Base-by-base conservation (phyloP, 2,113 vertebrate species). In the Uropsilus gracilis region DNA sequence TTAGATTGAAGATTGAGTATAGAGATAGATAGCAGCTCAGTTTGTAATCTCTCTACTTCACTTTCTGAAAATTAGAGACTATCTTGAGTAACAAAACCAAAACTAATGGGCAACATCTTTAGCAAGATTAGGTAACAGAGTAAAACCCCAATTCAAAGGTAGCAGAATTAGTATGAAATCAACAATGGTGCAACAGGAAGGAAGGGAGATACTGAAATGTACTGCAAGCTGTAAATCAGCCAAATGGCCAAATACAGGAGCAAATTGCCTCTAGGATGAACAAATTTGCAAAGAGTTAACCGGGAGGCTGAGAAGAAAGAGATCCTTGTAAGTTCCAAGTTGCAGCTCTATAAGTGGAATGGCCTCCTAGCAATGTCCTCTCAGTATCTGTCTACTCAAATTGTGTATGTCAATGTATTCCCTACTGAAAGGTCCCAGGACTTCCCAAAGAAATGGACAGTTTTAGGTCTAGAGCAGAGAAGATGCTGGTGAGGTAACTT, bases 131-230 rank as follows among this genome's bases (percentile, higher is more conserved):
- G 53, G 44, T 55, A 26, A 53, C 0, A n/a, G 32, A 86, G 46
- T 22, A 75, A 68, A 37, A 37, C 37, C 16, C 26, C 28, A 72
- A 34, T 44, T 50, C 26, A 64, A 55, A 89, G 20, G 42, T 14
- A 48, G 44, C 66, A 90, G 66, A 92, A 59, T 26, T 48, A 50
- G 20, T 32, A 5, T 72, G 77, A 87, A 90, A 77, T 85, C 34
- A 17, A 12, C 28, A 12, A 4, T 68, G 72, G 18, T 46, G 91
- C 42, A 97, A 94, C 53, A 88, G 93, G 88, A 93, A 94, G 94
- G 76, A 85, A 96, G 63, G 11, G 11, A 46, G 55, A 34, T 92
- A 94, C 86, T 68, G 95, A 92, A 96, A 96, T 59, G 2, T 46
- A 14, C 42, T 20, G 48, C 24, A 42, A 61, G 28, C 42, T 68